Conservation (phyloP, 2,797 vertebrate genomes). For the Pangasius djambal region DNA sequence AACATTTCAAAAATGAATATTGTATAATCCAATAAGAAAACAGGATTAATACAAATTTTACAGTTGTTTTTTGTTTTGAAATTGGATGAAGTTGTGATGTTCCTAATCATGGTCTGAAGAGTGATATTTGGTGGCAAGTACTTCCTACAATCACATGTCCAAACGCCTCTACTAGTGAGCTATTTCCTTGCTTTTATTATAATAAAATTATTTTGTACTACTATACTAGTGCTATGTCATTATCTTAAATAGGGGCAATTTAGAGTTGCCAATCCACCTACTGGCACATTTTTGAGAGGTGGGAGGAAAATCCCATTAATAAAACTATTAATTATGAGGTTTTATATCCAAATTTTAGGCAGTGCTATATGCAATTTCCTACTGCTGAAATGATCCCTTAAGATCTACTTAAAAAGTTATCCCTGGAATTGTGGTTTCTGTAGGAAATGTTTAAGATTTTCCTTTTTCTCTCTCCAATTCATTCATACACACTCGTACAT, state of each 20-base stretch:
- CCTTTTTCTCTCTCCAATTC: not conserved
- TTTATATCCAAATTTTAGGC: not conserved
- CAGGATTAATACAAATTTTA: not conserved
- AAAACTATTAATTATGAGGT: not conserved
- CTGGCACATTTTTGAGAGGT: not conserved
- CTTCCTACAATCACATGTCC: not conserved
- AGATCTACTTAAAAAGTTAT: not conserved
- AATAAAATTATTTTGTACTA: not conserved
- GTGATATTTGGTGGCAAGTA: not conserved
- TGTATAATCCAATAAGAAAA: not conserved
- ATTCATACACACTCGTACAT: not conserved
- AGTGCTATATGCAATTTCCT: not conserved
- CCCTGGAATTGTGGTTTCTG: constrained; percentile 11
- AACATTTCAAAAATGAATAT: not conserved
- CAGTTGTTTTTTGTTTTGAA: not conserved
- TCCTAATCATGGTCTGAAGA: not conserved
- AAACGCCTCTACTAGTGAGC: not conserved
- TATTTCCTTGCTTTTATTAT: not conserved
- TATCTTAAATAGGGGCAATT: not conserved
- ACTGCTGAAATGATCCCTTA: not conserved
- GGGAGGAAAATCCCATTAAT: not conserved
- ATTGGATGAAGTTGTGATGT: not conserved
- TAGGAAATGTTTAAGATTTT: not conserved
- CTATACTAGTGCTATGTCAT: not conserved
- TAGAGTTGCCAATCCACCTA: not conserved